These are phyloP conservation scores for Plestiodon gilberti DNA, from an alignment of 2,113 vertebrate species.

Conservation along the genomic window DNA sequence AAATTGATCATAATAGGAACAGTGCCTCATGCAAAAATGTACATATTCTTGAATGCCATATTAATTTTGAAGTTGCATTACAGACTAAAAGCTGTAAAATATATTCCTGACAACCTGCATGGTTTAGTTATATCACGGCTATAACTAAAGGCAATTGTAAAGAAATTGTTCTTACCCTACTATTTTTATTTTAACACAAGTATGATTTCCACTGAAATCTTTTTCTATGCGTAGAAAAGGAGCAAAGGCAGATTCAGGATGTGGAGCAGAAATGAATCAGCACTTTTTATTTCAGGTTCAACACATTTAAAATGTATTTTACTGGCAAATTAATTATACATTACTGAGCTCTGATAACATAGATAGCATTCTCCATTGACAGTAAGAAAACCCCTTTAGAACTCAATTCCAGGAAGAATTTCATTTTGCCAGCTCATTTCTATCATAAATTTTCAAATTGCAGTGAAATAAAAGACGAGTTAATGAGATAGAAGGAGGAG, in stretches of 20 bases:
- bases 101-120: slow-evolving; percentile 53
- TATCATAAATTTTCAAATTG: slow-evolving; percentile 44
- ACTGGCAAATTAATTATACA: slow-evolving; percentile 58
- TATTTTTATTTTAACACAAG: slow-evolving; percentile 54
- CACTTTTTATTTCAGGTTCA: slow-evolving; percentile 60
- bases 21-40: neutral
- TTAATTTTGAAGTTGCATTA: slow-evolving; percentile 47
- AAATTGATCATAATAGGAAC: neutral
- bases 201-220: slow-evolving; percentile 55
- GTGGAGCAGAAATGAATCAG: slow-evolving; percentile 61
- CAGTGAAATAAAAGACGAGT: slow-evolving; percentile 43
- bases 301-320: slow-evolving; percentile 64
- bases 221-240: slow-evolving; percentile 59
- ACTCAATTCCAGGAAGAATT: slow-evolving; percentile 44
- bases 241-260: slow-evolving; percentile 63
- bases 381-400: slow-evolving; percentile 31
- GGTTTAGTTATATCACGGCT: slow-evolving; percentile 58
- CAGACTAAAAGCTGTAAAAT: slow-evolving; percentile 45
- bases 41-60: neutral
- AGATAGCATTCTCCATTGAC: slow-evolving; percentile 47
- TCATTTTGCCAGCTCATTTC: slow-evolving; percentile 54
- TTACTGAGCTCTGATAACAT: slow-evolving; percentile 56
- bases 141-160: slow-evolving; percentile 33
- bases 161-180: slow-evolving; percentile 48
- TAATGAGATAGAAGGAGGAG: slow-evolving; percentile 26